phyloP scores from a whole-genome alignment of 2,888 invertebrate species.

The Unio delphinus region DNA sequence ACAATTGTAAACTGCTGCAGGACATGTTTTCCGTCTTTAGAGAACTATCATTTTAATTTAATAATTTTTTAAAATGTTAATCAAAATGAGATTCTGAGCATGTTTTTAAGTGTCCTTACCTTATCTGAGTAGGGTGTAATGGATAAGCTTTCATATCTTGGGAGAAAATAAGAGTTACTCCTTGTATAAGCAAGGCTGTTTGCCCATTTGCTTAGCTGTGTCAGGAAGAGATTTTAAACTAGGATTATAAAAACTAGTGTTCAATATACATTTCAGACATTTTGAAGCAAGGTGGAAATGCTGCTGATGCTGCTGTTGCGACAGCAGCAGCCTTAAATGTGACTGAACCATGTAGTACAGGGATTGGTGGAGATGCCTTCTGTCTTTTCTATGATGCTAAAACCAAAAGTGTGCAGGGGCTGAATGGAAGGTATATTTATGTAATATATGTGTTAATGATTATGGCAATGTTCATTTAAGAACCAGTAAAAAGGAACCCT shows the following conservation, averaged over 20 bases:
- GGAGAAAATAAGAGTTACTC: no score
- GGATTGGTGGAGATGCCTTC: constrained; percentile 72
- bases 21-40: no score
- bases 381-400: constrained; percentile 68
- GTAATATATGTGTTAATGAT: neutral
- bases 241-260: neutral
- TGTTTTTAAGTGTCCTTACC: no score
- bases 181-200: no score
- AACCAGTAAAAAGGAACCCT: neutral
- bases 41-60: no score
- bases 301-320: constrained; percentile 72
- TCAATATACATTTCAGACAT: constrained; percentile 55
- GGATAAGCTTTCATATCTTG: no score
- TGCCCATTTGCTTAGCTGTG: no score
- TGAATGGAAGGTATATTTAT: constrained; percentile 67
- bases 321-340: constrained; percentile 71
- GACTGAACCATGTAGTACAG: constrained; percentile 70
- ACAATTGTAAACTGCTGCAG: no score
- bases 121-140: no score
- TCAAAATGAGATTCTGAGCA: no score
- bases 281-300: constrained; percentile 70
- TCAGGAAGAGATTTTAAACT: no score
- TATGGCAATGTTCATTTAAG: neutral
- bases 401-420: constrained; percentile 61
- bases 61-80: no score